A percentile compares a stretch with the other conserved stretches of the same genome.
phyloP scores from a whole-genome alignment of 2,888 invertebrate species.

The Protodeltote pygarga region DNA sequence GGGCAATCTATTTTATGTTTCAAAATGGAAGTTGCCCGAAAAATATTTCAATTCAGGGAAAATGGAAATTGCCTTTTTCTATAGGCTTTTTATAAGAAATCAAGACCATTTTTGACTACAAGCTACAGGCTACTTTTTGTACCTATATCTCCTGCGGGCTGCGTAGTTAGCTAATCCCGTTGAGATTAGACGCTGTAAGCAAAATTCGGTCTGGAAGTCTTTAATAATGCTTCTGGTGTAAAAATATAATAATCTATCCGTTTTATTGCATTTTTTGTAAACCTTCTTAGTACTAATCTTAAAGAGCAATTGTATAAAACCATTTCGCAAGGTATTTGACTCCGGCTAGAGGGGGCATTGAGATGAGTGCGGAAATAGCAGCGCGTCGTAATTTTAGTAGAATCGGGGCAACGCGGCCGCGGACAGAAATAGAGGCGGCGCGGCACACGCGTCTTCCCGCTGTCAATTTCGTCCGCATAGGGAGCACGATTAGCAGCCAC shows the following conservation, averaged over 20 bases:
- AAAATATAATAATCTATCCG: no score
- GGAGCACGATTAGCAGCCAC: conserved; percentile 76
- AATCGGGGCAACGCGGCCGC: conserved; percentile 86
- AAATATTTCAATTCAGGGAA: no score
- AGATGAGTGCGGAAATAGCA: conserved; percentile 85
- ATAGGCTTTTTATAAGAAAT: not conserved
- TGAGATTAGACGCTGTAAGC: no score
- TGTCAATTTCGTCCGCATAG: conserved; percentile 85
- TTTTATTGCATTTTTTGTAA: no score
- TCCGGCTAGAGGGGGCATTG: conserved; percentile 70
- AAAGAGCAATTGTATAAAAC: conserved; percentile 8
- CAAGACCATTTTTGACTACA: conserved; percentile 4
- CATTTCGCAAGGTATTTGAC: conserved; percentile 73
- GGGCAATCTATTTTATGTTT: no score
- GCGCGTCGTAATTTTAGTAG: conserved; percentile 85
- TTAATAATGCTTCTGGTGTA: no score
- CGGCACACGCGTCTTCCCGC: conserved; percentile 78
- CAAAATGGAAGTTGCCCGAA: no score
- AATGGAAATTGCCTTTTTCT: no score
- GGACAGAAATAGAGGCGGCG: conserved; percentile 82
- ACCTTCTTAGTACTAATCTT: not conserved
- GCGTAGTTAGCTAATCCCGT: no score
- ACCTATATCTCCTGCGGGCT: no score
- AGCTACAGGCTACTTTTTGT: no score
- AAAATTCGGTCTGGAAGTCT: no score